Percentiles rank a stretch among this genome's conserved stretches.
Evolutionary conservation across 2,113 vertebrate species (phyloP).

Genomic region (Bettongia penicillata): DNA sequence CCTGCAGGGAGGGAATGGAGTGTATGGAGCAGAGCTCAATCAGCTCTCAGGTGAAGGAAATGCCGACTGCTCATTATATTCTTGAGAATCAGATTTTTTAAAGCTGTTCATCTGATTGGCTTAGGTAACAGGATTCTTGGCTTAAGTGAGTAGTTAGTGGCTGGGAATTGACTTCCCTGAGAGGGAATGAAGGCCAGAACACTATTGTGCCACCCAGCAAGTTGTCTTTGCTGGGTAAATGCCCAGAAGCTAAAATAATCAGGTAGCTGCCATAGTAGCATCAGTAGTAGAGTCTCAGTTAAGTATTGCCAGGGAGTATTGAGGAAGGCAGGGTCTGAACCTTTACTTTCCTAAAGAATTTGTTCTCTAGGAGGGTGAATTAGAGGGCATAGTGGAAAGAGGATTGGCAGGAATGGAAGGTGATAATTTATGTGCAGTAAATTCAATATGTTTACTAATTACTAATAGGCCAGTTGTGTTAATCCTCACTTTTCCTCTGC

Average conservation of each 20-base stretch:
- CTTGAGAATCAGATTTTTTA: conserved; percentile 33
- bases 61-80: conserved; percentile 27
- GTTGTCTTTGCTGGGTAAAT: background rate
- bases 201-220: background rate
- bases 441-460: background rate
- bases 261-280: background rate
- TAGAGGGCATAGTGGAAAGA: background rate
- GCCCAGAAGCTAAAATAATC: background rate
- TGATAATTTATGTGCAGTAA: background rate
- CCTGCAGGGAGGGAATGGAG: conserved; percentile 25
- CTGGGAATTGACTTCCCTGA: background rate
- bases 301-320: background rate
- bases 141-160: conserved; percentile 5
- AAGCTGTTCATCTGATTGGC: background rate
- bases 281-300: background rate
- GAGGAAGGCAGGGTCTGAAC: background rate
- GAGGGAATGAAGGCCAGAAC: background rate
- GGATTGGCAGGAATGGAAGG: background rate
- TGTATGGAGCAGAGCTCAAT: background rate
- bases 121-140: background rate
- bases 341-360: background rate
- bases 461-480: background rate
- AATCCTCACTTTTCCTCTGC: background rate
- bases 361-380: background rate
- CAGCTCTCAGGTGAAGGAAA: conserved; percentile 19